Evolutionary conservation across 2,797 vertebrate genomes (phyloP), one percentile per base, ranked within the genome.

Genomic region (Mus caroli): DNA sequence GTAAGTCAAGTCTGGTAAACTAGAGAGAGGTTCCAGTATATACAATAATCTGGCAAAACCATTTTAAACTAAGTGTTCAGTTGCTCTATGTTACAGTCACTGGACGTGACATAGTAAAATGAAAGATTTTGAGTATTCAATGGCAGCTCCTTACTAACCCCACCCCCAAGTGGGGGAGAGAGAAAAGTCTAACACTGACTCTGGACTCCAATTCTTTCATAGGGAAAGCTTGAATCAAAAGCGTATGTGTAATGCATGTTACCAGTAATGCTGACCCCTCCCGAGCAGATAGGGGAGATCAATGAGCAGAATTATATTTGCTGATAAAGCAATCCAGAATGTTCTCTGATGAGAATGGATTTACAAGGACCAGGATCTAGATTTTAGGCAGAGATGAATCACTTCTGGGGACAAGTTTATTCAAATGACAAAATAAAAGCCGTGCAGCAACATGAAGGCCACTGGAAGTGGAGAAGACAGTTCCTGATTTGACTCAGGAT

Each of bases 71-170:
- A 87, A 88, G 46, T 46, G 85, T 52, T 92, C 31, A 69, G 52
- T 50, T 60, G 43, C 17, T 86, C 8, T 71, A 86, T 60, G 73
- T 82, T 69, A 84, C 80, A 50, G 75, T 50, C 8, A 77, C 58
- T 43, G 91, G 90, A 91, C 89, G 95, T 54, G 60, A 88, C 19
- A 84, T 1, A 56, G 50, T 93, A 56, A 83, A 80, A 60, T 58
- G 17, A 86, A 78, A 14, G 20, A 85, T 88, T 92, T 31, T 8
- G 11, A n/a, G 34, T n/a, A 37, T 52, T 71, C 52, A 69, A n/a
- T n/a, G 28, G 85, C 34, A 86, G 73, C 13, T 69, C 58, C 22
- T 67, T 84, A 12, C 34, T 60, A n/a, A 28, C 19, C 19, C 11
- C 17, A 64, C 11, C 10, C 17, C 10, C 15, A 67, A 85, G 34